These are phyloP conservation scores for Eulacestoma nigropectus DNA, from an alignment of 2,113 vertebrate genomes.

Conservation along the genomic window DNA sequence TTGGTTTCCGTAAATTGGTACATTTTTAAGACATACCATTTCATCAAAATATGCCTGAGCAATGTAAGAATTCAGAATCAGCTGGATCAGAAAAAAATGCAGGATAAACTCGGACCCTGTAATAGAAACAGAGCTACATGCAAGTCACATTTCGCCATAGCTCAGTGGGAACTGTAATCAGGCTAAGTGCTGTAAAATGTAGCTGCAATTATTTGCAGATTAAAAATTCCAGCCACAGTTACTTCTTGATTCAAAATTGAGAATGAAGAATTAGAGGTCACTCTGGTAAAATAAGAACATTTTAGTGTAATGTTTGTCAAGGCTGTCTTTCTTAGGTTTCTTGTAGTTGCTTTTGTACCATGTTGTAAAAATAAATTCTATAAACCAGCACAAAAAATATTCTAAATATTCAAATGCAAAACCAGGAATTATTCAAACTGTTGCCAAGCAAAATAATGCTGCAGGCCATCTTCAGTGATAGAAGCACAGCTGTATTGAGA, in stretches of 20 bases:
- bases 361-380: not conserved
- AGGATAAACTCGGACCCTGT: not conserved
- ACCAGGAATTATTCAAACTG: not conserved
- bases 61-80: not conserved
- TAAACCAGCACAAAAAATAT: not conserved
- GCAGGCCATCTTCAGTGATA: not conserved
- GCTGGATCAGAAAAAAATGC: not conserved
- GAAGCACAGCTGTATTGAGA: slow-evolving; percentile 24
- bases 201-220: slow-evolving; percentile 47
- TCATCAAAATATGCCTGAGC: not conserved
- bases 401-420: slow-evolving; percentile 6
- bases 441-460: not conserved
- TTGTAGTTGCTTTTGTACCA: not conserved
- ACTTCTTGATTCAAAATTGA: not conserved
- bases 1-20: not conserved
- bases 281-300: not conserved
- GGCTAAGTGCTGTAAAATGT: slow-evolving; percentile 44
- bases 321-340: not conserved
- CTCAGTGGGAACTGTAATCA: slow-evolving; percentile 56
- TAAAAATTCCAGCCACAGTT: slow-evolving; percentile 32
- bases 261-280: slow-evolving; percentile 11
- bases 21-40: not conserved
- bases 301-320: not conserved
- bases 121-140: not conserved
- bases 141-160: slow-evolving; percentile 20